Percentiles rank a stretch among this genome's conserved stretches.
Evolutionary conservation across 2,797 vertebrate species (phyloP).

Genomic region (Lophius americanus): DNA sequence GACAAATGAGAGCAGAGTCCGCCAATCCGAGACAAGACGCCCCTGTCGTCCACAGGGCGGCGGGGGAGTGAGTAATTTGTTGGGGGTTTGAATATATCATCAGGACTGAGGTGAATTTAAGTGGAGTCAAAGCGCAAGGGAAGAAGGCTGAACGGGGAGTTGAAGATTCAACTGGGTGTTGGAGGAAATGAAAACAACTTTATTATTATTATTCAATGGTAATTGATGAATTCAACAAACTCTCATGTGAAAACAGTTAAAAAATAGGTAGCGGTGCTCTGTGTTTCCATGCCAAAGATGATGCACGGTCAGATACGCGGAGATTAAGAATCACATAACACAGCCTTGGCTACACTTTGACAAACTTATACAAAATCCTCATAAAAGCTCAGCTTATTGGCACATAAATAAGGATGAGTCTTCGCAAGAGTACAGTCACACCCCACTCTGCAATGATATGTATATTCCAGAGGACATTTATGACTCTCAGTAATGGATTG

Average conservation of each 20-base stretch:
- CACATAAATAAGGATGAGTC: conserved; percentile 70
- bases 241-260: background rate
- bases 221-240: conserved; percentile 34
- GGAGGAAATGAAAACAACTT: background rate
- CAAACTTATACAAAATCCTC: conserved; percentile 61
- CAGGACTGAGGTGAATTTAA: conserved; percentile 63
- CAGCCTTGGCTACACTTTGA: conserved; percentile 44
- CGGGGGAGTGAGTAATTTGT: conserved; percentile 69
- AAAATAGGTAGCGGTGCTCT: background rate
- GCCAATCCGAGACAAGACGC: conserved; percentile 69
- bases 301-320: background rate
- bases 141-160: conserved; percentile 33
- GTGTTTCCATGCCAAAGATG: conserved; percentile 6
- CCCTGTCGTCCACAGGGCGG: conserved; percentile 46
- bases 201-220: conserved; percentile 15
- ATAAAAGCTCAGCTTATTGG: conserved; percentile 61
- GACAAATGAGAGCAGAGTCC: conserved; percentile 76
- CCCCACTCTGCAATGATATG: conserved; percentile 66
- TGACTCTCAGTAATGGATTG: conserved; percentile 73
- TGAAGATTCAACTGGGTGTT: conserved; percentile 25
- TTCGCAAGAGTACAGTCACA: conserved; percentile 47
- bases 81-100: conserved; percentile 70
- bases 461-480: conserved; percentile 75
- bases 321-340: conserved; percentile 34
- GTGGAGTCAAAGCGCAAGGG: conserved; percentile 55